phyloP scores from a whole-genome alignment of 35 echinoderm and acorn worm species.

The Amphiura filiformis region DNA sequence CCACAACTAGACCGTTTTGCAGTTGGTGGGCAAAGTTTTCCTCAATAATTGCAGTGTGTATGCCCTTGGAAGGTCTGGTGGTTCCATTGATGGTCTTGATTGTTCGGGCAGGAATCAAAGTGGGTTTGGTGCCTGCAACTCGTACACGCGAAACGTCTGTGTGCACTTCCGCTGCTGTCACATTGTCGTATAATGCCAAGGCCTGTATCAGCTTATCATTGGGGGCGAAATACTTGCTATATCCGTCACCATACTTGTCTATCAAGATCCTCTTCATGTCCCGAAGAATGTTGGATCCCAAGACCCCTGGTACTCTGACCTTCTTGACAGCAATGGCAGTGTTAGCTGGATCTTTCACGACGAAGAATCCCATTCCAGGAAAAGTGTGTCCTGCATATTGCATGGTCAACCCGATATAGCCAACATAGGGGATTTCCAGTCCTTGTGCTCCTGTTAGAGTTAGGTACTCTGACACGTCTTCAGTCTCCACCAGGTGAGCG shows the following conservation, averaged over 20 bases:
- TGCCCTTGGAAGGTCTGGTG: not conserved
- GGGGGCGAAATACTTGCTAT: no score
- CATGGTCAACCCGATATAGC: slow-evolving; percentile 33
- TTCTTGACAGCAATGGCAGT: slow-evolving; percentile 7
- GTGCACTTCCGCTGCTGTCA: not conserved
- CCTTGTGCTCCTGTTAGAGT: slow-evolving; percentile 26
- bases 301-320: slow-evolving; percentile 28
- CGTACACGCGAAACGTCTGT: not conserved
- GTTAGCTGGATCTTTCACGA: slow-evolving; percentile 38
- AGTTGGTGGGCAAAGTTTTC: slow-evolving; percentile 10
- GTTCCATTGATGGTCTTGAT: slow-evolving; percentile 14
- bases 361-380: slow-evolving; percentile 15
- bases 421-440: slow-evolving; percentile 28
- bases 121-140: slow-evolving; percentile 15
- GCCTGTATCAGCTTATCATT: slow-evolving; percentile 11
- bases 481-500: slow-evolving; percentile 9
- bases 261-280: not conserved
- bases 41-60: slow-evolving; percentile 22
- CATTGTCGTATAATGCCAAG: slow-evolving; percentile 37
- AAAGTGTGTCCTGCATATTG: slow-evolving; percentile 11
- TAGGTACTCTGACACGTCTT: slow-evolving; percentile 26
- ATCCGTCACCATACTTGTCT: not conserved
- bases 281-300: slow-evolving; percentile 14
- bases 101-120: slow-evolving; percentile 46
- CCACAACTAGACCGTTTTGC: slow-evolving; percentile 44